Conservation (phyloP, 2,797 vertebrate genomes). For the Huso huso region DNA sequence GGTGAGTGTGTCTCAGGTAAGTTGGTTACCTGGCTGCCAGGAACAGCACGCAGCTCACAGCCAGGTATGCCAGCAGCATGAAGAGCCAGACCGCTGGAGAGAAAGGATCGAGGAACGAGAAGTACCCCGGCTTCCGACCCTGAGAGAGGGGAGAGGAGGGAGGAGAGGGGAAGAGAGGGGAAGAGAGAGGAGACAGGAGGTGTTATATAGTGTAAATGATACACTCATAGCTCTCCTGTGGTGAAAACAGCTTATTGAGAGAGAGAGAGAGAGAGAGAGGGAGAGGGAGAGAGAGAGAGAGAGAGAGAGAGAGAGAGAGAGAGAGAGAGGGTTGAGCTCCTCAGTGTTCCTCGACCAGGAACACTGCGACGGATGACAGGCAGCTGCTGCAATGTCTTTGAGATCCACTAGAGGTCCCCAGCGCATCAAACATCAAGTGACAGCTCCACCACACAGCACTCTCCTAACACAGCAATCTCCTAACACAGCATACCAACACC, state of each 20-base stretch:
- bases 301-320: too few relatives aligned
- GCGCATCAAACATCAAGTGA: too few relatives aligned
- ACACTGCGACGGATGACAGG: too few relatives aligned
- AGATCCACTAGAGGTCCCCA: too few relatives aligned
- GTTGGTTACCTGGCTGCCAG: slow-evolving; percentile 78
- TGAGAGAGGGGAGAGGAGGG: slow-evolving; percentile 32
- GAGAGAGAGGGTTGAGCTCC: too few relatives aligned
- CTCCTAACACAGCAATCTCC: too few relatives aligned
- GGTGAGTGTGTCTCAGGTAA: neutral
- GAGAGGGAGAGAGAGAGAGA: too few relatives aligned
- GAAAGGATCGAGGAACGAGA: slow-evolving; percentile 93
- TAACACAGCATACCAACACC: too few relatives aligned
- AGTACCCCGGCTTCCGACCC: slow-evolving; percentile 90
- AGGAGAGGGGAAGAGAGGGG: slow-evolving; percentile 2
- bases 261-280: neutral
- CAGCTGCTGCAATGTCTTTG: too few relatives aligned
- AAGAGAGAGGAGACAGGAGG: slow-evolving; percentile 14
- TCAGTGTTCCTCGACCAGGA: too few relatives aligned
- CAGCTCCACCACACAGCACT: too few relatives aligned
- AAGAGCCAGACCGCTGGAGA: slow-evolving; percentile 90
- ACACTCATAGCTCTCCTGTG: slow-evolving; percentile 27
- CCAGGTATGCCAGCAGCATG: slow-evolving; percentile 90
- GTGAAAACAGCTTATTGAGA: slow-evolving; percentile 14
- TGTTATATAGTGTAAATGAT: slow-evolving; percentile 27
- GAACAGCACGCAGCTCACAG: slow-evolving; percentile 87